These are phyloP conservation scores for Habropoda laboriosa DNA, from an alignment of 1,140 invertebrate genomes.

Conservation along the genomic window DNA sequence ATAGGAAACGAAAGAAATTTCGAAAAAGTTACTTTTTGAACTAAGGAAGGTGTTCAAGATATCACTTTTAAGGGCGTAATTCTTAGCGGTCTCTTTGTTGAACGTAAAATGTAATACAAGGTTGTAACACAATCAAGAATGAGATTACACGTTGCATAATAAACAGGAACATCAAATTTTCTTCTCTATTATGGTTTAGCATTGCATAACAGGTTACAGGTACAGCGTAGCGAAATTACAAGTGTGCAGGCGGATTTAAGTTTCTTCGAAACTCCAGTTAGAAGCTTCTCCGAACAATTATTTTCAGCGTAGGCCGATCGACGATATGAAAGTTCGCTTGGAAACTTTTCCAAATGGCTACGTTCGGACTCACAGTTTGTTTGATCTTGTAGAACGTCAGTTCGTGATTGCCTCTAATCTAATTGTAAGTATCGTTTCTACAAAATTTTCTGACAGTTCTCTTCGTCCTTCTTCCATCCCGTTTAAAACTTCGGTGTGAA, in stretches of 20 bases:
- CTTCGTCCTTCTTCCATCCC: neutral
- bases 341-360: slow-evolving; percentile 27
- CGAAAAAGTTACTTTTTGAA: neutral
- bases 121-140: neutral
- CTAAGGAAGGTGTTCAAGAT: no score
- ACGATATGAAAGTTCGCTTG: neutral
- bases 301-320: slow-evolving; percentile 1
- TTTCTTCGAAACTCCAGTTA: neutral
- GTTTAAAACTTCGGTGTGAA: no score
- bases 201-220: neutral
- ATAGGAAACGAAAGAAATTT: neutral
- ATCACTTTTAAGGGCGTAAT: neutral
- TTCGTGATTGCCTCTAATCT: slow-evolving; percentile 8
- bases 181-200: neutral
- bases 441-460: neutral
- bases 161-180: slow-evolving; percentile 13
- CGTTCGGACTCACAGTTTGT: neutral
- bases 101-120: neutral
- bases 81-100: no score
- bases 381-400: neutral
- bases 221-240: neutral
- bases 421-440: no score
- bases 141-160: neutral
- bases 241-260: neutral
- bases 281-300: neutral